Conservation (phyloP, 2,888 invertebrate species). For the Bellardia bayeri region DNA sequence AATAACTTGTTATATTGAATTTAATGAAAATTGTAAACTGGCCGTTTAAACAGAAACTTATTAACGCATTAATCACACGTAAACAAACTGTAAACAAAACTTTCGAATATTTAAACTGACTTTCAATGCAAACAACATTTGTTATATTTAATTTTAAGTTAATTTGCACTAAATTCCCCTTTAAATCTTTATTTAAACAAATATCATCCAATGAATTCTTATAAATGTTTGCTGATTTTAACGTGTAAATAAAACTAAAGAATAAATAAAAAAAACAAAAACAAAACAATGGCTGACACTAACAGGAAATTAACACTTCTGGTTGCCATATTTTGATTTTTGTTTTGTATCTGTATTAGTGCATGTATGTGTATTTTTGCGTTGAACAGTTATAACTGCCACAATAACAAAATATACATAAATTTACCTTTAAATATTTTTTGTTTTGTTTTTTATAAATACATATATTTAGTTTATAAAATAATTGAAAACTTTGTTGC, state of each 20-base stretch:
- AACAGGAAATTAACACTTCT: constrained; percentile 66
- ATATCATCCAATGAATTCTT: background rate
- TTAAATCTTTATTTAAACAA: constrained; percentile 8
- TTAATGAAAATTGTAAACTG: background rate
- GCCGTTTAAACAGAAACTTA: background rate
- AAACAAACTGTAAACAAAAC: background rate
- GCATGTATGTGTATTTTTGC: background rate
- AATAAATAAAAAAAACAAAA: background rate
- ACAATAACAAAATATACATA: constrained; percentile 15
- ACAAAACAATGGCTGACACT: constrained; percentile 33
- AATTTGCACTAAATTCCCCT: background rate
- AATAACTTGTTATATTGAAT: background rate
- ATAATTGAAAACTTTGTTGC: constrained; percentile 21
- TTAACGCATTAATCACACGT: background rate
- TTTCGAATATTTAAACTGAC: background rate
- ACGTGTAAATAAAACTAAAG: background rate
- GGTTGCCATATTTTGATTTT: constrained; percentile 29
- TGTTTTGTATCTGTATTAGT: background rate
- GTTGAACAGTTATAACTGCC: constrained; percentile 41
- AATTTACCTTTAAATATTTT: constrained; percentile 22
- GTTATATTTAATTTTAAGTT: constrained; percentile 6
- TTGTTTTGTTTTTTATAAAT: background rate
- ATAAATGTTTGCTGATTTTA: background rate
- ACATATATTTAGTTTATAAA: constrained; percentile 18
- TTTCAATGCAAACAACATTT: constrained; percentile 27